Evolutionary conservation across 2,888 invertebrate species (phyloP).

Genomic region (Cenopis cana): DNA sequence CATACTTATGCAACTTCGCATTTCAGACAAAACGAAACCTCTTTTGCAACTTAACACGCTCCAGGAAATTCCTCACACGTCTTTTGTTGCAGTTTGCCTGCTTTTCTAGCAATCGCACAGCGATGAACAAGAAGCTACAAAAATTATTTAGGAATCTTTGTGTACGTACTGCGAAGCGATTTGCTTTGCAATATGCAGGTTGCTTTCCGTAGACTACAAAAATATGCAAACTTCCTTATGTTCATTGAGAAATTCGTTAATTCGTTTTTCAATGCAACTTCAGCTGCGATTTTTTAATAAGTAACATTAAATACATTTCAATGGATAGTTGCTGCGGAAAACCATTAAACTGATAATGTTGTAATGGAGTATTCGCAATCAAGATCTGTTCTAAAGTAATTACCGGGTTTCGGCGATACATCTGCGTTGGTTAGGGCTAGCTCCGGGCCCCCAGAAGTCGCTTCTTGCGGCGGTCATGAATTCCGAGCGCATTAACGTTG

Average conservation of each 20-base stretch:
- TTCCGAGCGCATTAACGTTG: constrained; percentile 27
- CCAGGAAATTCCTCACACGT: not conserved
- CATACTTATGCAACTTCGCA: not conserved
- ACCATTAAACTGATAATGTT: not conserved
- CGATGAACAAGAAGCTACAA: constrained; percentile 4
- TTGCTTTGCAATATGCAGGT: not conserved
- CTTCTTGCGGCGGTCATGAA: constrained; percentile 19
- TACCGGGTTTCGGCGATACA: constrained; percentile 7
- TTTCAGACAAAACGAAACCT: not conserved
- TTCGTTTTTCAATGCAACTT: not conserved
- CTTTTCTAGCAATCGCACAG: not conserved
- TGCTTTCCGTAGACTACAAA: not conserved
- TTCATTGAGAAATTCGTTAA: not conserved
- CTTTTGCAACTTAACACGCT: not conserved
- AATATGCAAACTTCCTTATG: not conserved
- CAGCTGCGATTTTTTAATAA: not conserved
- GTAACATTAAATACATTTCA: too few species aligned
- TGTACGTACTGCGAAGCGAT: not conserved
- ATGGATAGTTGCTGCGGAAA: too few species aligned
- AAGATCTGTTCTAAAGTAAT: constrained; percentile 1
- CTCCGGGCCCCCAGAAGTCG: not conserved
- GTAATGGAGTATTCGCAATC: not conserved
- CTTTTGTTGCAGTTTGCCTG: not conserved
- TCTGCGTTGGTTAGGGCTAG: not conserved
- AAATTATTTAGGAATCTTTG: not conserved